Evolutionary conservation across 2,888 invertebrate genomes (phyloP).

Genomic region (Xylota sylvarum): DNA sequence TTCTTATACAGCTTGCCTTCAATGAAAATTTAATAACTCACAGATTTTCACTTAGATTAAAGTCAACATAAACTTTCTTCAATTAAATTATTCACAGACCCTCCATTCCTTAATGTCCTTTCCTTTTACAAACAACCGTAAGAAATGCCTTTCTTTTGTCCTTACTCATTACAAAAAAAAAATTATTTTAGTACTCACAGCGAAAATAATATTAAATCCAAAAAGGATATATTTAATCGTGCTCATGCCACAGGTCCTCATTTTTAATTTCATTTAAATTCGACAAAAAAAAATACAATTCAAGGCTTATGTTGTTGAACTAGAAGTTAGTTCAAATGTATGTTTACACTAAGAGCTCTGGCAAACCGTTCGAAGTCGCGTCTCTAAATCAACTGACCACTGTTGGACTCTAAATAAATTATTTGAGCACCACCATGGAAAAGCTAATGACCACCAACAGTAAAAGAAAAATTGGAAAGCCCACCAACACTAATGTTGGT

Average conservation of each 20-base stretch:
- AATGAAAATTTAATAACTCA: not conserved
- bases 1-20: not conserved
- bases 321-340: not conserved
- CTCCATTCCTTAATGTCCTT: not conserved
- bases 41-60: not conserved
- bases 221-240: conserved; percentile 87
- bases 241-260: conserved; percentile 86
- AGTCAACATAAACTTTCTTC: not conserved
- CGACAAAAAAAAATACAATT: not conserved
- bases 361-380: conserved; percentile 79
- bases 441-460: conserved; percentile 66
- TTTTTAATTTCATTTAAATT: conserved; percentile 80
- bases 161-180: not conserved
- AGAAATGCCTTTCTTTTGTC: not conserved
- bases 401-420: conserved; percentile 60
- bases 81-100: not conserved
- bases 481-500: conserved; percentile 40
- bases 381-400: conserved; percentile 82
- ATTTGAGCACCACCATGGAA: conserved; percentile 26
- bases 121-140: not conserved
- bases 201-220: conserved; percentile 88
- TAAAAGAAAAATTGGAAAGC: conserved; percentile 52
- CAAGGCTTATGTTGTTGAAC: not conserved
- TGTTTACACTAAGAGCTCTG: conserved; percentile 25
- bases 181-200: conserved; percentile 85